Base-by-base conservation (phyloP, 2,888 invertebrate species). In the Calameuta idolon region DNA sequence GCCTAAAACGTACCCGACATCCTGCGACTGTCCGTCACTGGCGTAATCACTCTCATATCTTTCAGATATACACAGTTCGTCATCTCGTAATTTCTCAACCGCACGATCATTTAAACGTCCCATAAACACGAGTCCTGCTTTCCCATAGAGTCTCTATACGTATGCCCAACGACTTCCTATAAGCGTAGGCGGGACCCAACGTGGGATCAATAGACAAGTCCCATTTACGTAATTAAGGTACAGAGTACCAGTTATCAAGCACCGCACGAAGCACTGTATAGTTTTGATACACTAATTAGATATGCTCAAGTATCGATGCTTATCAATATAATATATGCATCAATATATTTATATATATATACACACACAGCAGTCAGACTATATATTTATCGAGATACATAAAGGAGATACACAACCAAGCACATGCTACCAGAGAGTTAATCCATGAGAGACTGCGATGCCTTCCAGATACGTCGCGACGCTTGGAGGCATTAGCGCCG, bases 371-470 rank as follows among this genome's bases (percentile, higher is more conserved):
- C 40, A 55, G 55, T 55, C 23, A 23, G 55, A 9, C 55, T 23
- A 55, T 55, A 55, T 23, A 55, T 55, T 55, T 55, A 55, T 55
- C 23, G 23, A 55, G 23, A 9, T 55, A 55, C 55, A 23, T 23
- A 55, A 55, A 55, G 55, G 55, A 55, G 55, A 55, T 23, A 55
- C 55, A 55, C 15, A 23, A 23, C 55, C 55, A 55, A 55, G 55
- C 15, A 55, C 55, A 55, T 55, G 55, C 55, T 30, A 71, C 71
- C 71, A 71, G 71, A 71, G 15, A 71, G 34, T 34, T 71, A 34
- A 71, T 71, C 71, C 71, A 34, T 2, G 71, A 71, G 31, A 71
- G 33, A 34, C 31, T 33, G 23, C 71, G 71, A 31, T 31, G 33
- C 33, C 55, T 55, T 55, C 12, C 1, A 71, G 71, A 71, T 71